Percentiles rank a stretch among this genome's conserved stretches.
Conservation (phyloP, 2,888 invertebrate species). For the Macrostomum cliftonense region DNA sequence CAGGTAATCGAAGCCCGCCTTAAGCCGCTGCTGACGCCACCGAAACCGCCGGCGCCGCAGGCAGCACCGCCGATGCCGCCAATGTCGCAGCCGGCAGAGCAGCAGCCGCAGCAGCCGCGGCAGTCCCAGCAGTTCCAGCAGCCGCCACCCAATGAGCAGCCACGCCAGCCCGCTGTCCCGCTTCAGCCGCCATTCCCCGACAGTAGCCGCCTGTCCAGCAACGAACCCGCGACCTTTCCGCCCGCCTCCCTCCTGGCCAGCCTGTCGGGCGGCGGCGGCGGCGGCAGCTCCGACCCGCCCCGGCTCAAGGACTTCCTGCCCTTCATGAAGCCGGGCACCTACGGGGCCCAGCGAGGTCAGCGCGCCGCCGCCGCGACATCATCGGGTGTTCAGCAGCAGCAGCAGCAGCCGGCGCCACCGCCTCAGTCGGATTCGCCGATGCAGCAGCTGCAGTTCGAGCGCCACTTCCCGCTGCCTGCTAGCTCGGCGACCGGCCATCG, state of each 20-base stretch:
- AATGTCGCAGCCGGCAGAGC: not conserved
- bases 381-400: no score
- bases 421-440: no score
- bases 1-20: no score
- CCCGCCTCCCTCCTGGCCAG: not conserved
- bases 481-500: no score
- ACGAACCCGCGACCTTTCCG: not conserved
- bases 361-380: no score
- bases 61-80: no score
- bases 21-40: no score
- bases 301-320: constrained; percentile 75
- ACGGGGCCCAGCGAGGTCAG: constrained; percentile 18
- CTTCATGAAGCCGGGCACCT: constrained; percentile 46
- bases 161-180: not conserved
- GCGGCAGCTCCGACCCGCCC: constrained; percentile 38
- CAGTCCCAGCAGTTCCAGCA: not conserved
- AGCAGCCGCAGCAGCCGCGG: not conserved
- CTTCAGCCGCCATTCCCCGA: not conserved
- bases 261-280: not conserved
- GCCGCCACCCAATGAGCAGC: not conserved
- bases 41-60: no score
- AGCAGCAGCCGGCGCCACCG: no score
- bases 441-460: no score
- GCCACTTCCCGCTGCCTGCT: no score
- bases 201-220: no score